Evolutionary conservation across 2,797 vertebrate species (phyloP), one percentile per base, ranked within the genome.

Genomic region (Microctenopoma stevenorrisi): DNA sequence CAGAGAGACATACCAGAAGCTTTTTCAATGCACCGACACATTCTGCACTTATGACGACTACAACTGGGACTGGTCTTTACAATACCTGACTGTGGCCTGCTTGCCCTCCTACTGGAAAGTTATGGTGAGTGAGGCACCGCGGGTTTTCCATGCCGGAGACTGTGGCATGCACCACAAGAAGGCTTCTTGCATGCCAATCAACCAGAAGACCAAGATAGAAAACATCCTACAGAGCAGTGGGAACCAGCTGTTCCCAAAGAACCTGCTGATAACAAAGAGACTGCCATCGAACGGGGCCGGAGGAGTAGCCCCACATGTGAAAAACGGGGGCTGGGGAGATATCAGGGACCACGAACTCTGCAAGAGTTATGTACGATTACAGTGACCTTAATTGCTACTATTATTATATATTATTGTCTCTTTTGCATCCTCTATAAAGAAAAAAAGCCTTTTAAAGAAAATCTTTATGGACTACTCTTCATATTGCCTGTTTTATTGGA

Each of bases 1-100:
- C 47, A 92, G 96, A 60, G 95, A 97, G 56, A 94, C 95, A 0
- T 99, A 98, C 88, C 93, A 94, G 88, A 96, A 95, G 76, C 95
- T 99, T 66, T 90, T 97, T 22, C 79, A 93, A 64, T 99, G 98
- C 94, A 96, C 97, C 4, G 95, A 98, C 26, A 92, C 94, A 59
- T 99, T 99, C 95, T 99, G 98, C 94, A 96, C 96, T 64, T 98
- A 99, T 0, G 98, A 99, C 18, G 98, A 99, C 82, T 99, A 99
- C 91, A 99, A 99, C 94, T 99, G 98, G 98, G 98, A 99, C 92
- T 99, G 98, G 98, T 98, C 97, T 48, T 90, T 99, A 83, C 98
- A 99, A 49, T 95, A 98, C 83, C 90, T 99, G 85, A 98, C 96
- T 2, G 95, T 97, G 35, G 91, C 93, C 71, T 99, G 98, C 93